A percentile compares a stretch with the other conserved stretches of the same genome.
phyloP scores from a whole-genome alignment of 2,888 invertebrate genomes.

The Endomychus coccineus region DNA sequence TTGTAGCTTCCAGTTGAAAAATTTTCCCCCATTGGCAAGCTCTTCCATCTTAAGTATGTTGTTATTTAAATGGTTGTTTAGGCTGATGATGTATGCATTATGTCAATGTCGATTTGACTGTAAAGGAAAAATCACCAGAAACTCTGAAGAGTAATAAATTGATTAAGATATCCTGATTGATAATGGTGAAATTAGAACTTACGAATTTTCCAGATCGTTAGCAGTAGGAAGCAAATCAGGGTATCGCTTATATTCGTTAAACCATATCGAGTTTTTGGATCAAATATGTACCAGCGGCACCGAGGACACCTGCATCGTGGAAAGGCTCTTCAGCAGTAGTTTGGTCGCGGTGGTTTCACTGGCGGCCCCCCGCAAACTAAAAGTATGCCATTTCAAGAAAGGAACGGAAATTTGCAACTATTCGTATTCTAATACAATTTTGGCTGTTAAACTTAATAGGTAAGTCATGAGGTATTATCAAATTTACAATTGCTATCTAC shows the following conservation, averaged over 20 bases:
- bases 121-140: no score
- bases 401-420: conserved; percentile 98
- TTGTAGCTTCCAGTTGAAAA: no score
- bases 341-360: conserved; percentile 92
- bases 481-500: no score
- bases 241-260: conserved; percentile 82
- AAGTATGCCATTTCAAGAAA: conserved; percentile 96
- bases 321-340: conserved; percentile 94
- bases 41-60: no score
- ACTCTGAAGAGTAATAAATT: no score
- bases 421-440: conserved; percentile 87
- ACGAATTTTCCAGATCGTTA: conserved; percentile 60
- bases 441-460: conserved; percentile 92
- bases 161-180: no score
- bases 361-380: conserved; percentile 81
- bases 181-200: background rate
- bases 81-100: no score
- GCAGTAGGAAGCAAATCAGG: conserved; percentile 89
- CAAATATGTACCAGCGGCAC: conserved; percentile 80
- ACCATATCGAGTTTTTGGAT: conserved; percentile 76
- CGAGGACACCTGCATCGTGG: conserved; percentile 86
- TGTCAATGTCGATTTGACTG: no score
- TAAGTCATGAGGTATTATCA: conserved; percentile 46
- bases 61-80: no score
- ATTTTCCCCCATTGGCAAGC: no score